Conservation (phyloP, 2,113 vertebrate genomes). For the Polypterus bichir region DNA sequence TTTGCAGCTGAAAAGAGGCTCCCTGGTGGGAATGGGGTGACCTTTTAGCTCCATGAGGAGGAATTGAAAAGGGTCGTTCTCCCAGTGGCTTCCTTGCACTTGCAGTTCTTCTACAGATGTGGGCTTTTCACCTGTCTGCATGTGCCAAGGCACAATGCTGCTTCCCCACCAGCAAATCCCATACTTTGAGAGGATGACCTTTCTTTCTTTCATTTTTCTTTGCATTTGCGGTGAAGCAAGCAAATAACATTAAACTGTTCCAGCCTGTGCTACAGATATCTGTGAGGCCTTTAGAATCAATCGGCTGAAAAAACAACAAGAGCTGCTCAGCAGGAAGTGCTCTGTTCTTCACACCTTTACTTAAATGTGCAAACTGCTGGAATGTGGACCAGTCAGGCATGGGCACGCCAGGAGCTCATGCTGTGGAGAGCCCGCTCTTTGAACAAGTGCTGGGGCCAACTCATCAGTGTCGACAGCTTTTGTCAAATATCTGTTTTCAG, state of each 20-base stretch:
- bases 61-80: slow-evolving; percentile 39
- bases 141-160: slow-evolving; percentile 18
- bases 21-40: slow-evolving; percentile 74
- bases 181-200: too few relatives aligned
- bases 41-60: slow-evolving; percentile 53
- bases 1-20: slow-evolving; percentile 61
- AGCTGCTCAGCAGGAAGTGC: too few relatives aligned
- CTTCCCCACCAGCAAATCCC: slow-evolving; percentile 38
- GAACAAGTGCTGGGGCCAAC: too few relatives aligned
- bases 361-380: too few relatives aligned
- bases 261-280: slow-evolving; percentile 31
- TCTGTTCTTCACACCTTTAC: too few relatives aligned
- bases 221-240: slow-evolving; percentile 37
- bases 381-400: too few relatives aligned
- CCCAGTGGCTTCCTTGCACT: slow-evolving; percentile 6
- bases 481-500: too few relatives aligned
- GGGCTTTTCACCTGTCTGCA: slow-evolving; percentile 38
- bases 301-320: not conserved
- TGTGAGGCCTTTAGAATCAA: slow-evolving; percentile 28
- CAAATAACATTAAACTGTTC: slow-evolving; percentile 40
- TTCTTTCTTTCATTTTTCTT: slow-evolving; percentile 10
- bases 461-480: too few relatives aligned
- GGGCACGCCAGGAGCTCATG: too few relatives aligned
- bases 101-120: slow-evolving; percentile 19
- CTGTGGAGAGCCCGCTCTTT: too few relatives aligned